These are phyloP conservation scores for Epinephelus lanceolatus DNA, from an alignment of 2,113 vertebrate genomes.

Conservation along the genomic window DNA sequence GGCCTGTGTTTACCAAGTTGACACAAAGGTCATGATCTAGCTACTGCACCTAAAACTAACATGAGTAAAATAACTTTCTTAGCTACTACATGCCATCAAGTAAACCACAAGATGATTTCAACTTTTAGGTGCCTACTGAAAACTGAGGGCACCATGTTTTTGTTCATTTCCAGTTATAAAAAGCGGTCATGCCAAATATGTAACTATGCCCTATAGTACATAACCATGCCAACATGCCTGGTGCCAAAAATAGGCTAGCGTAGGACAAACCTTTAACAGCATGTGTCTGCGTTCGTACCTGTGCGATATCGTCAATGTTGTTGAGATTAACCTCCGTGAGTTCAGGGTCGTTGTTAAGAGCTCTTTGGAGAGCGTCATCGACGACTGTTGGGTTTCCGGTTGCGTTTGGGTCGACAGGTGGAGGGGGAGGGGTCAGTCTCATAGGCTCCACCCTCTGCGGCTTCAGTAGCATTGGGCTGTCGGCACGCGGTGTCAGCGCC, in stretches of 20 bases:
- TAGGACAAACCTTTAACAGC: not conserved
- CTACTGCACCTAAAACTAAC: not conserved
- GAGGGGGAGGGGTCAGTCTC: constrained; percentile 79
- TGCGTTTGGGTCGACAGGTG: constrained; percentile 55
- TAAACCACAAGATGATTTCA: not conserved
- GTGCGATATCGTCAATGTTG: constrained; percentile 95
- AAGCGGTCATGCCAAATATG: not conserved
- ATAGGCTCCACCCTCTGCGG: constrained; percentile 76
- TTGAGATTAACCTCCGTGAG: constrained; percentile 95
- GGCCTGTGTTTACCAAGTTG: constrained; percentile 8
- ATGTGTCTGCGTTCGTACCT: constrained; percentile 75
- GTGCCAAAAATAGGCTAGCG: constrained; percentile 10
- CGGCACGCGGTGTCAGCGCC: constrained; percentile 43
- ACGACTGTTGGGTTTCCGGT: constrained; percentile 93
- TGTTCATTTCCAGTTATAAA: not conserved
- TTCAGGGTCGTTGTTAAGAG: constrained; percentile 87
- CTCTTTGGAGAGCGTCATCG: constrained; percentile 92
- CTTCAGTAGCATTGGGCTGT: constrained; percentile 59
- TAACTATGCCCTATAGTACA: not conserved
- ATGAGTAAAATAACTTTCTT: not conserved
- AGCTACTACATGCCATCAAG: not conserved
- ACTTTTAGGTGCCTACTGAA: no score
- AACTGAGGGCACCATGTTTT: not conserved
- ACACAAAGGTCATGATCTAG: not conserved
- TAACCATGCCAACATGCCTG: not conserved